Conservation (phyloP, 2,888 invertebrate species). For the Cerceris ruficornis region DNA sequence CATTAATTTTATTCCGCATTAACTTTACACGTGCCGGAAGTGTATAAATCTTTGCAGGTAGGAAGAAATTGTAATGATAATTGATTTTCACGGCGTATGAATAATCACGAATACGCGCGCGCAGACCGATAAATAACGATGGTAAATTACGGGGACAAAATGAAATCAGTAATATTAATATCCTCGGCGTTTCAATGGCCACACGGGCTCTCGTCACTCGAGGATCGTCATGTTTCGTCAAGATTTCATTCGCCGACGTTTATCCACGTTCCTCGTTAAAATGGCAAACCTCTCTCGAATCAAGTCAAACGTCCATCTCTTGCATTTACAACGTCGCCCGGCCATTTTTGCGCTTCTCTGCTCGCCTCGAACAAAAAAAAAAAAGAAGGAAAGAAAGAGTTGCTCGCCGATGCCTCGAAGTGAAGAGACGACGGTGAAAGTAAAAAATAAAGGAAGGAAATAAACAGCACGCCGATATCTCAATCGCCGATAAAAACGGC, state of each 20-base stretch:
- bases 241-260: neutral
- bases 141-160: conserved; percentile 31
- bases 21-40: conserved; percentile 18
- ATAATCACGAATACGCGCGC: conserved; percentile 40
- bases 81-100: conserved; percentile 34
- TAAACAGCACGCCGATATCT: conserved; percentile 71
- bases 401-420: no score
- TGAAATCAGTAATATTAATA: conserved; percentile 33
- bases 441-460: neutral
- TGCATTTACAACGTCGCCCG: no score
- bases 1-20: conserved; percentile 28
- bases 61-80: conserved; percentile 49
- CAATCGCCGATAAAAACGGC: conserved; percentile 78
- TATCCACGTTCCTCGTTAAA: neutral
- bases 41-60: conserved; percentile 35
- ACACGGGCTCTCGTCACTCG: neutral
- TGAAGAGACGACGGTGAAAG: no score
- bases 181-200: neutral
- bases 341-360: no score
- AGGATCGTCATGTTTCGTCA: neutral
- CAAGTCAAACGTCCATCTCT: no score
- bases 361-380: no score
- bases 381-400: no score
- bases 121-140: conserved; percentile 34
- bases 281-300: no score